A percentile compares a stretch with the other conserved stretches of the same genome.
Conservation (phyloP, 2,113 vertebrate genomes). For the Datnioides undecimradiatus region DNA sequence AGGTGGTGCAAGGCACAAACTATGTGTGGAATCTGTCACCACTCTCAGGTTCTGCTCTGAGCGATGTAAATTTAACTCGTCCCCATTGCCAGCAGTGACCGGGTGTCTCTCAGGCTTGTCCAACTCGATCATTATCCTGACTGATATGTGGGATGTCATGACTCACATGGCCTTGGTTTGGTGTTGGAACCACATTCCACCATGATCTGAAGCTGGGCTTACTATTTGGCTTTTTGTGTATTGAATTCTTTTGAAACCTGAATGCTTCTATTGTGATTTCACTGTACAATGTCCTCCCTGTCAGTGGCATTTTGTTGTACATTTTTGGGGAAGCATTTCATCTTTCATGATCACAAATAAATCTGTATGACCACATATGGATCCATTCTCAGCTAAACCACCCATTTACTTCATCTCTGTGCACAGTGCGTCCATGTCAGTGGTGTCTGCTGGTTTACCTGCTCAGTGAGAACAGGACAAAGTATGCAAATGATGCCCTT, state of each 20-base stretch:
- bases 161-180: conserved; percentile 23
- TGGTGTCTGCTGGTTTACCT: conserved; percentile 13
- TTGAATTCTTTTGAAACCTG: background rate
- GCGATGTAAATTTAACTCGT: conserved; percentile 70
- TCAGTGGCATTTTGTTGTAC: background rate
- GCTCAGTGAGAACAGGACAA: conserved; percentile 8
- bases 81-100: conserved; percentile 17
- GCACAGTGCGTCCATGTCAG: conserved; percentile 4
- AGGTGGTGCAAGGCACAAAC: conserved; percentile 53
- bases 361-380: conserved; percentile 8
- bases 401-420: conserved; percentile 18
- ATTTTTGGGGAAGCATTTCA: background rate
- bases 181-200: background rate
- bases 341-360: background rate
- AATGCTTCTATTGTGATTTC: conserved; percentile 15
- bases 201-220: background rate
- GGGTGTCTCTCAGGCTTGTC: conserved; percentile 54
- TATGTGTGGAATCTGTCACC: conserved; percentile 77
- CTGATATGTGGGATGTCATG: conserved; percentile 33
- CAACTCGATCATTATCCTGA: conserved; percentile 54
- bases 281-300: background rate
- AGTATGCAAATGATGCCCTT: conserved; percentile 48
- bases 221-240: background rate
- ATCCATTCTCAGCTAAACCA: conserved; percentile 18
- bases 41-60: conserved; percentile 38